phyloP scores from a whole-genome alignment of 2,797 vertebrate genomes.

The Brachymystax lenok region DNA sequence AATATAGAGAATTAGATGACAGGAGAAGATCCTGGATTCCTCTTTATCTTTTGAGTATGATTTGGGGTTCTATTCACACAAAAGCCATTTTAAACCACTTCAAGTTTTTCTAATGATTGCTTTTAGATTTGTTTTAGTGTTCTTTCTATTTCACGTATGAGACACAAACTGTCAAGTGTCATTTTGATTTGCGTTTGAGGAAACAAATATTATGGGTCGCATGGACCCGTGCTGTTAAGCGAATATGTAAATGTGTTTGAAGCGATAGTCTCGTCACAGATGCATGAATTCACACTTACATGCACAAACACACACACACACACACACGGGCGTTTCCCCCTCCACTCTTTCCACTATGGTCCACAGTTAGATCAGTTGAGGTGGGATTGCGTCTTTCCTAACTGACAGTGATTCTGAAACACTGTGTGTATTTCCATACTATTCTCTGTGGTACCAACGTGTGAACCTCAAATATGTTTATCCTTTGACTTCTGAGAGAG shows the following conservation, averaged over 20 bases:
- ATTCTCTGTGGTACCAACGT: conserved; percentile 31
- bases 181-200: conserved; percentile 10
- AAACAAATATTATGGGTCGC: not conserved
- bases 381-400: not conserved
- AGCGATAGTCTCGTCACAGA: conserved; percentile 3
- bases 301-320: not conserved
- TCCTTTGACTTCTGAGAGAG: conserved; percentile 2
- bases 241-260: conserved; percentile 33
- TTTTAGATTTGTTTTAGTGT: conserved; percentile 53
- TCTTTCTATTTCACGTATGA: conserved; percentile 53
- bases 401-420: no score
- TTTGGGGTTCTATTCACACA: conserved; percentile 55
- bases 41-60: conserved; percentile 50
- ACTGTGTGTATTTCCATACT: conserved; percentile 14
- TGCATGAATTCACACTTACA: not conserved
- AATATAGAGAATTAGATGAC: conserved; percentile 53
- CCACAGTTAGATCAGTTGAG: not conserved
- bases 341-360: conserved; percentile 11
- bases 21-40: conserved; percentile 37
- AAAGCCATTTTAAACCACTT: conserved; percentile 70
- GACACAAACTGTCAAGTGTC: conserved; percentile 33
- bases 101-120: conserved; percentile 49
- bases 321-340: conserved; percentile 10
- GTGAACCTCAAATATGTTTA: not conserved
- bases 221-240: conserved; percentile 36